Evolutionary conservation across 2,113 vertebrate species (phyloP).

Genomic region (Monarcha castaneiventris): DNA sequence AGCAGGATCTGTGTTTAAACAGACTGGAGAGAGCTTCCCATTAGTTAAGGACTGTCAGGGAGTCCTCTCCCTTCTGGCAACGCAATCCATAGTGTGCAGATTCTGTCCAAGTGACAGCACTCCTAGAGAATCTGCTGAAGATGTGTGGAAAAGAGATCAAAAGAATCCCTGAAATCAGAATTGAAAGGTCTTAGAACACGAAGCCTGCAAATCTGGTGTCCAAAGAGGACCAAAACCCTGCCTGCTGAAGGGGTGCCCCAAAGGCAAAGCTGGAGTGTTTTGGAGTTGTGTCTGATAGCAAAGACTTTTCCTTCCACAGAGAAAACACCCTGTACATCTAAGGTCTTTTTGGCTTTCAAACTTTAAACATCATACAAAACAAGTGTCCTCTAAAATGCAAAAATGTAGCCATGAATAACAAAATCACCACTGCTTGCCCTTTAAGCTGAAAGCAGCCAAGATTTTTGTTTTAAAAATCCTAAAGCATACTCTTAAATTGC

Average conservation of each 20-base stretch:
- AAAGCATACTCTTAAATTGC: neutral
- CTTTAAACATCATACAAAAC: neutral
- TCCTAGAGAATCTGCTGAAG: neutral
- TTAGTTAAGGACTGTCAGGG: neutral
- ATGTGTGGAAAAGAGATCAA: neutral
- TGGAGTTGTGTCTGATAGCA: neutral
- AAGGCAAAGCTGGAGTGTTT: neutral
- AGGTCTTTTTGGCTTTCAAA: neutral
- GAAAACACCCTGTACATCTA: neutral
- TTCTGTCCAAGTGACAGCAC: neutral
- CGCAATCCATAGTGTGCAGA: neutral
- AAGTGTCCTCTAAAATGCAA: neutral
- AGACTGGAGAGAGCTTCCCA: neutral
- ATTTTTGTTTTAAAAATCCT: neutral
- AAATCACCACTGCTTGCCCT: neutral
- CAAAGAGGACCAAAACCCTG: neutral
- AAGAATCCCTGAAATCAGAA: neutral
- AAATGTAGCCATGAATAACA: neutral
- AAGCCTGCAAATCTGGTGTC: neutral
- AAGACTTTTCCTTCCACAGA: neutral
- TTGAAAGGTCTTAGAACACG: neutral
- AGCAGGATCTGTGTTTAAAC: neutral
- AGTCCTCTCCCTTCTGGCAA: neutral
- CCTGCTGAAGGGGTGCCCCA: neutral
- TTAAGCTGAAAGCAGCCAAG: neutral